A percentile compares a stretch with the other conserved stretches of the same genome.
phyloP scores from a whole-genome alignment of 2,113 vertebrate genomes.

The Mormyrus iriodes region DNA sequence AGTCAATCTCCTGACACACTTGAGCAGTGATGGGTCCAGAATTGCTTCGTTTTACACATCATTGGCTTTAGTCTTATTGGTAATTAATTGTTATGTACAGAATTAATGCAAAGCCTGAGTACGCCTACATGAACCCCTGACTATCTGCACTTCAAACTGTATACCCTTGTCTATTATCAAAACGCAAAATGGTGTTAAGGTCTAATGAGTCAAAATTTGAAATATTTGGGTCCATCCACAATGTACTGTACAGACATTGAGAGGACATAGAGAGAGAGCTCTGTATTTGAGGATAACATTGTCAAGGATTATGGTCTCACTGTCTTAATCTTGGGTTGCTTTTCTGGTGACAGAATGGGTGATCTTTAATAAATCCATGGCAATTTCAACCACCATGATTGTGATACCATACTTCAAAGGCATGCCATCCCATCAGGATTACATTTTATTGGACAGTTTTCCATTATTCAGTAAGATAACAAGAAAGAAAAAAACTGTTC shows the following conservation, averaged over 20 bases:
- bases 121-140: too few species aligned
- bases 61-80: conserved; percentile 19
- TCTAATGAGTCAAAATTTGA: not conserved
- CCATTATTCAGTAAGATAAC: not conserved
- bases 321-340: not conserved
- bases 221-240: not conserved
- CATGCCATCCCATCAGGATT: not conserved
- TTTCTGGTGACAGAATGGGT: not conserved
- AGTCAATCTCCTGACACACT: not conserved
- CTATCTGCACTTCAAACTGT: not conserved
- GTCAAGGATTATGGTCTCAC: not conserved
- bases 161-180: not conserved
- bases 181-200: not conserved
- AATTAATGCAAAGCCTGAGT: not conserved
- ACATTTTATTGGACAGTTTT: not conserved
- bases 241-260: not conserved
- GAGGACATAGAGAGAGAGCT: not conserved
- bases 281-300: not conserved
- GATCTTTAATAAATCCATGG: not conserved
- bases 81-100: not conserved
- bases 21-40: conserved; percentile 15
- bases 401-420: not conserved
- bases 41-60: conserved; percentile 37
- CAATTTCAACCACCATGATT: not conserved
- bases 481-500: not conserved